Evolutionary conservation across 2,113 vertebrate species (phyloP).

Genomic region (Echinops telfairi): DNA sequence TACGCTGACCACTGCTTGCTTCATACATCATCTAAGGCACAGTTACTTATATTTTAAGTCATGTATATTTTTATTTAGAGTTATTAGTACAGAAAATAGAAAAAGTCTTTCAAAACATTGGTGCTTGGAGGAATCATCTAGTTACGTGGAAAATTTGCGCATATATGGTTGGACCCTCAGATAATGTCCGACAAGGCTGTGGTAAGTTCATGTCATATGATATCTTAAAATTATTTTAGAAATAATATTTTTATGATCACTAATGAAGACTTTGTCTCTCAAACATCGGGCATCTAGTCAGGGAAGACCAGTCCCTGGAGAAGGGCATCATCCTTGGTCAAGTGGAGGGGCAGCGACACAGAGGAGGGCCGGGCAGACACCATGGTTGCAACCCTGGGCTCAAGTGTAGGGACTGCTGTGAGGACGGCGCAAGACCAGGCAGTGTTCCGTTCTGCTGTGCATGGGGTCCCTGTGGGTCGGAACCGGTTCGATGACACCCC

Average conservation of each 20-base stretch:
- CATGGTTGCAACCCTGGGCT: too few species aligned
- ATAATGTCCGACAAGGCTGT: background rate
- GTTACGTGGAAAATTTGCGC: background rate
- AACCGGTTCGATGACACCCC: too few species aligned
- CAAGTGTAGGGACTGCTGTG: too few species aligned
- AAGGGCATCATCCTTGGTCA: too few species aligned
- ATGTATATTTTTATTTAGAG: background rate
- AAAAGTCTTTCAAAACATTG: background rate
- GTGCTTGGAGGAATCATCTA: background rate
- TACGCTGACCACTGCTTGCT: background rate
- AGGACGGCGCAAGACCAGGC: too few species aligned
- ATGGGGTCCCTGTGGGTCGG: too few species aligned
- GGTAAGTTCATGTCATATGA: background rate
- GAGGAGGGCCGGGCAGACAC: too few species aligned
- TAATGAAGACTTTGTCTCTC: too few species aligned
- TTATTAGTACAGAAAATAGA: background rate
- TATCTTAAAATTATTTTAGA: constrained; percentile 34
- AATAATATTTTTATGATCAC: background rate
- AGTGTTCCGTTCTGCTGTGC: too few species aligned
- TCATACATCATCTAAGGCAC: background rate
- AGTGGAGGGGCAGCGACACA: too few species aligned
- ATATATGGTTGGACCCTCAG: background rate
- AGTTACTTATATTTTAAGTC: background rate
- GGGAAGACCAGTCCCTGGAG: too few species aligned
- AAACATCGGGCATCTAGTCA: too few species aligned